Percentiles rank a stretch among this genome's conserved stretches.
Conservation (phyloP, 2,888 invertebrate genomes). For the Drosophila nigritarsus region DNA sequence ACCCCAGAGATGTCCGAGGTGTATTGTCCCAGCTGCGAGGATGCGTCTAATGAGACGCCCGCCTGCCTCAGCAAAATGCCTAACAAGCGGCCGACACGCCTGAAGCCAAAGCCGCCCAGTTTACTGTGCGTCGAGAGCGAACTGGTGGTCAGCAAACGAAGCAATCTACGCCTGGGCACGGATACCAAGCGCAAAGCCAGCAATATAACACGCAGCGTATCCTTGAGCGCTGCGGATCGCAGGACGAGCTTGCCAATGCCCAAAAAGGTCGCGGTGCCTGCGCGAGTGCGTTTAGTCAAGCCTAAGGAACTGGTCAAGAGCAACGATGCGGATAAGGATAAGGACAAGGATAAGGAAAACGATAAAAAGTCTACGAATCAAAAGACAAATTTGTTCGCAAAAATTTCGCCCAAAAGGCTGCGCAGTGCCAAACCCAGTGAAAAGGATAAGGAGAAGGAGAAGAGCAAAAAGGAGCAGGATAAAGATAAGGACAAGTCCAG, state of each 20-base stretch:
- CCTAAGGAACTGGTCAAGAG: conserved; percentile 62
- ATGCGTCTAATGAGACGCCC: conserved; percentile 84
- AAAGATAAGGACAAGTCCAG: conserved; percentile 37
- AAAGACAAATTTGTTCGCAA: conserved; percentile 64
- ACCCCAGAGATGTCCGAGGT: conserved; percentile 87
- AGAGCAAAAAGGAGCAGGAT: conserved; percentile 37
- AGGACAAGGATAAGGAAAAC: conserved; percentile 62
- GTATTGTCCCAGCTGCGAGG: conserved; percentile 86
- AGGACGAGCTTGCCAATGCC: conserved; percentile 56
- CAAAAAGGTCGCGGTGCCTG: conserved; percentile 39
- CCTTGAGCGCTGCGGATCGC: conserved; percentile 75
- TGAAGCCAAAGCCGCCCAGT: conserved; percentile 81
- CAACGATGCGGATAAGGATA: conserved; percentile 53
- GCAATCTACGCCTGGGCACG: conserved; percentile 63
- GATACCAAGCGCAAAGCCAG: conserved; percentile 54
- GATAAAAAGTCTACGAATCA: conserved; percentile 71
- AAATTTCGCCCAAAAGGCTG: conserved; percentile 77
- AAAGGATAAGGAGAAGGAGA: conserved; percentile 48
- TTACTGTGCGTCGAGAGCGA: conserved; percentile 84
- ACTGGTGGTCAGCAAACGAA: conserved; percentile 76
- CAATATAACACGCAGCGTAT: conserved; percentile 73
- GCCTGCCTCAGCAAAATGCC: conserved; percentile 86
- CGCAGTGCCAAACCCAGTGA: conserved; percentile 55
- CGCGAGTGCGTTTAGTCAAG: conserved; percentile 56
- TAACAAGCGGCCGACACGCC: conserved; percentile 74